Evolutionary conservation across 2,888 invertebrate species (phyloP).

Genomic region (Dasypogon diadema): DNA sequence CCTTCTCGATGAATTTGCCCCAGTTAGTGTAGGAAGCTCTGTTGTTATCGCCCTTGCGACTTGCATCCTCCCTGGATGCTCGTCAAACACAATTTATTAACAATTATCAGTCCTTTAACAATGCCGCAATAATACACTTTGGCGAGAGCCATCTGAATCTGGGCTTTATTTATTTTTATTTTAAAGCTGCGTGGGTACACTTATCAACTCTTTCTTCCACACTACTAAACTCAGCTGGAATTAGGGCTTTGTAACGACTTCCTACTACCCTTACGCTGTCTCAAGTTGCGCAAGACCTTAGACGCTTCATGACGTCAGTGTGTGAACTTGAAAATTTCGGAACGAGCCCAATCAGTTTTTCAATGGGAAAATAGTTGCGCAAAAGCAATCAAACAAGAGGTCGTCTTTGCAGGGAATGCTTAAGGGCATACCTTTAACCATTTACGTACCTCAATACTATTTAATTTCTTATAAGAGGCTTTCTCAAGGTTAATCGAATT

Average conservation of each 20-base stretch:
- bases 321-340: neutral
- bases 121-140: neutral
- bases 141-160: neutral
- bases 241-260: neutral
- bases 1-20: constrained; percentile 3
- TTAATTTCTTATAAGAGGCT: no score
- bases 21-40: neutral
- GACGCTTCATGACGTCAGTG: neutral
- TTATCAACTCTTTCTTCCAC: constrained; percentile 28
- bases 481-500: no score
- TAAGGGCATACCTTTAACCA: no score
- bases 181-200: neutral
- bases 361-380: no score
- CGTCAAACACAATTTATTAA: constrained; percentile 32
- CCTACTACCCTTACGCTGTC: neutral
- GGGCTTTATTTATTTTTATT: neutral
- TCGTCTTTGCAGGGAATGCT: no score
- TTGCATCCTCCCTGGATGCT: neutral
- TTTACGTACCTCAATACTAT: no score
- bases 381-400: no score
- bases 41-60: neutral
- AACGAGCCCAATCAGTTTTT: no score
- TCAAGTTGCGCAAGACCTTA: neutral
- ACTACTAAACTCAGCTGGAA: constrained; percentile 8
- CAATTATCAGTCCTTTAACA: constrained; percentile 10